phyloP scores from a whole-genome alignment of 2,888 invertebrate species.

The Metellina segmentata region DNA sequence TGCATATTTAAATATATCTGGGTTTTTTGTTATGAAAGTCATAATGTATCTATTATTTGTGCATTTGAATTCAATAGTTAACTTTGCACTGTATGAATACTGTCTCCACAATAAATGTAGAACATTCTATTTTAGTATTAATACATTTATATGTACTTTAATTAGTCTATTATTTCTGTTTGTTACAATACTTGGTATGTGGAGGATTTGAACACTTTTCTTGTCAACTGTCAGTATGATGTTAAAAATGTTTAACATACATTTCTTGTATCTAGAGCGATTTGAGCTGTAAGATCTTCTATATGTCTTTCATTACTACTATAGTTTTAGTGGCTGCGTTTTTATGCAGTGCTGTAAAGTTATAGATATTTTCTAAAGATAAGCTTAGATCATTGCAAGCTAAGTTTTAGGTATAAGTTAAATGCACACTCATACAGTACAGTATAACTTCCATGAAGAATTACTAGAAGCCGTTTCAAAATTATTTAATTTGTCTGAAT shows the following conservation, averaged over 20 bases:
- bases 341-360: slow-evolving; percentile 47
- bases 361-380: slow-evolving; percentile 53
- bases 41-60: background rate
- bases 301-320: slow-evolving; percentile 43
- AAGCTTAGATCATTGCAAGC: slow-evolving; percentile 49
- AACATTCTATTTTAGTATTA: background rate
- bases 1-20: background rate
- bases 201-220: slow-evolving; percentile 10
- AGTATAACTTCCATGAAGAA: slow-evolving; percentile 8
- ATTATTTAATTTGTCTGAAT: too few species aligned
- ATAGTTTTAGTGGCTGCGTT: slow-evolving; percentile 44
- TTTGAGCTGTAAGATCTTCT: slow-evolving; percentile 40
- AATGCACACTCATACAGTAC: slow-evolving; percentile 31
- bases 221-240: slow-evolving; percentile 8
- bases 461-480: background rate
- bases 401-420: slow-evolving; percentile 24
- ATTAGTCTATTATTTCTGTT: background rate
- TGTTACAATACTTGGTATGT: background rate
- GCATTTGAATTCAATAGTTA: background rate
- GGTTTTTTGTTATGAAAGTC: background rate
- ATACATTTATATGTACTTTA: background rate
- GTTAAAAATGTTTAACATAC: slow-evolving; percentile 7
- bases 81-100: background rate
- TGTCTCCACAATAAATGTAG: background rate
- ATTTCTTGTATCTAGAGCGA: slow-evolving; percentile 20